phyloP scores from a whole-genome alignment of 2,113 vertebrate genomes.

The Forbesichthys papilliferus region DNA sequence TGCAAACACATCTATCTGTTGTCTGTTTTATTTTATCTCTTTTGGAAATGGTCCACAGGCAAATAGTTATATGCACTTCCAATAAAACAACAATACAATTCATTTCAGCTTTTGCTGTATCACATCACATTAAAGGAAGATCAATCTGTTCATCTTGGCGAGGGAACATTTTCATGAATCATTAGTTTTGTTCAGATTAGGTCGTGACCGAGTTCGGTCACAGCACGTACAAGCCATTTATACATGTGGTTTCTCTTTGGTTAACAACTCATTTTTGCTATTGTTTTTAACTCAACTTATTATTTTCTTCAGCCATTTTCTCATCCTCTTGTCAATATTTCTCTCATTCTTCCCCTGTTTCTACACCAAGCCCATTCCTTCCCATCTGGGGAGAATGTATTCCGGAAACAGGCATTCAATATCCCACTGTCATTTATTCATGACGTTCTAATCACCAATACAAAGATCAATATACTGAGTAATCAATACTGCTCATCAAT shows the following conservation, averaged over 20 bases:
- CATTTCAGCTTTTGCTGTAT: background rate
- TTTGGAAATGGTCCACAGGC: background rate
- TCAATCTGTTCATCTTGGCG: background rate
- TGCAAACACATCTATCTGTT: background rate
- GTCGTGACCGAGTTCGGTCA: background rate
- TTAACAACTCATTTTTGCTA: background rate
- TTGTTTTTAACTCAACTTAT: background rate
- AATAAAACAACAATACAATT: background rate
- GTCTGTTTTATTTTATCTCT: background rate
- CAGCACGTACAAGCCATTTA: too few species aligned
- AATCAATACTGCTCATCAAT: slow-evolving; percentile 61
- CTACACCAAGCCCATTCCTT: background rate
- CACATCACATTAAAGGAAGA: background rate
- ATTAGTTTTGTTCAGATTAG: background rate
- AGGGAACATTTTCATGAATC: background rate
- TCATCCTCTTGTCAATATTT: background rate
- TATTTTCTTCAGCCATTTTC: background rate
- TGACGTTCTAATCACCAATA: slow-evolving; percentile 66
- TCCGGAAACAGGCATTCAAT: slow-evolving; percentile 43
- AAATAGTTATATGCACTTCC: background rate
- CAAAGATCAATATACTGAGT: slow-evolving; percentile 53
- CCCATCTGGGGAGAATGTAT: slow-evolving; percentile 39
- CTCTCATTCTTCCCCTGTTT: background rate
- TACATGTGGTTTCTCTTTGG: background rate
- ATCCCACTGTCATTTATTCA: slow-evolving; percentile 63